Evolutionary conservation across 2,797 vertebrate genomes (phyloP), one percentile per base, ranked within the genome.

Genomic region (Leptodactylus fallax): DNA sequence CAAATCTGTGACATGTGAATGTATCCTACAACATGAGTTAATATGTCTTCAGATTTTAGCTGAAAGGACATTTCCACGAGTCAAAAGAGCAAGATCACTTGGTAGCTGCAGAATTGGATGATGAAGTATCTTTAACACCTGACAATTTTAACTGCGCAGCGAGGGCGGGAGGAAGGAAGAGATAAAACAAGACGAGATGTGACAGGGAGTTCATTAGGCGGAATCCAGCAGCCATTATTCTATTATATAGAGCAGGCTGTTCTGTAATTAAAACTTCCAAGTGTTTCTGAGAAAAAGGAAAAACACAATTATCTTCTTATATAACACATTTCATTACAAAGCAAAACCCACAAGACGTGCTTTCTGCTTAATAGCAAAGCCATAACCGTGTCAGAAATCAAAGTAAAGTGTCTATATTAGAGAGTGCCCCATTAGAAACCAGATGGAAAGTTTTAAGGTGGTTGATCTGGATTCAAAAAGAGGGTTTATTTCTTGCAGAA

Each of bases 251-350:
- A 86, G 72, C 85, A 79, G 85, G 49, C 72, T 83, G 72, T 78
- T 86, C 79, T 83, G 84, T 86, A 89, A 89, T 87, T 89, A 89
- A 83, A 83, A 83, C 85, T 86, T 86, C 63, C 80, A 78, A 83
- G 88, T 82, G 71, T 82, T 89, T 89, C 85, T 3, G 55, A 86
- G 53, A 58, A 78, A 61, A 89, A 76, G 71, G 27, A 61, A 86
- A 86, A 88, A 88, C 78, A 88, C 76, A 88, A 81, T 85, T 81
- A 76, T 81, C 56, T 85, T 58, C 49, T 77, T 88, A 76, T 88
- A 72, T 85, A 81, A 85, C 55, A 56, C 79, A 27, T 63, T 81
- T 55, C 79, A 67, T 69, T 82, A 76, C 55, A 80, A 81, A 76
- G 78, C 72, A 85, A 56, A 49, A 76, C n/a, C 36, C 17, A 27